These are phyloP conservation scores for Contarinia nasturtii DNA, from an alignment of 1,140 invertebrate genomes.

Conservation along the genomic window DNA sequence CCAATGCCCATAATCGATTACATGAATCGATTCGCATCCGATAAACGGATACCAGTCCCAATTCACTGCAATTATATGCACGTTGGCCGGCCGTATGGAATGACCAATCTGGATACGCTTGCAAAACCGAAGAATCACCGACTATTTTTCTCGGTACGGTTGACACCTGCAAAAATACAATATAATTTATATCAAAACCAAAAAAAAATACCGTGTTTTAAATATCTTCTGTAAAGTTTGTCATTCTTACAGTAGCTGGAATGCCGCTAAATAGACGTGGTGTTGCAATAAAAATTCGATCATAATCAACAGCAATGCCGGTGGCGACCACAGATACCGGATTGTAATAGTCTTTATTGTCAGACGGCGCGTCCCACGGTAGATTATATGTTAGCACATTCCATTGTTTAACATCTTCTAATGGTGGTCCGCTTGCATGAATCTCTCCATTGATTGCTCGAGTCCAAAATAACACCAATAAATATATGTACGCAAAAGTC, in stretches of 20 bases:
- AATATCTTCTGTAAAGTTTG: too few species aligned
- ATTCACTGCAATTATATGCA: constrained; percentile 48
- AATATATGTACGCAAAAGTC: too few species aligned
- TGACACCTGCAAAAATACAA: neutral
- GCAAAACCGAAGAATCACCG: constrained; percentile 5
- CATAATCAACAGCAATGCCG: constrained; percentile 45
- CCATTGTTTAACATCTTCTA: constrained; percentile 54
- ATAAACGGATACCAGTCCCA: constrained; percentile 56
- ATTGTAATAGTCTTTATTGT: constrained; percentile 32
- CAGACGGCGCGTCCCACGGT: constrained; percentile 30
- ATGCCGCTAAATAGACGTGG: constrained; percentile 51
- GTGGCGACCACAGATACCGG: constrained; percentile 53
- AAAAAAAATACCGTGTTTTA: neutral
- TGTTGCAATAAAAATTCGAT: constrained; percentile 49
- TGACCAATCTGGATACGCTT: constrained; percentile 63
- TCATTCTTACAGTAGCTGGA: constrained; percentile 45
- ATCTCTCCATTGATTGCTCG: too few species aligned
- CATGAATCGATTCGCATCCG: constrained; percentile 48
- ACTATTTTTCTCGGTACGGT: too few species aligned
- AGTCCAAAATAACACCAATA: too few species aligned
- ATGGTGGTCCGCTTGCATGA: too few species aligned
- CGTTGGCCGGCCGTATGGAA: constrained; percentile 48
- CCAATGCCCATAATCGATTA: constrained; percentile 54
- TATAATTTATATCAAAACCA: neutral
- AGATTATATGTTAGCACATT: constrained; percentile 46